Evolutionary conservation across 2,797 vertebrate species (phyloP).

Genomic region (Acanthurus tractus): DNA sequence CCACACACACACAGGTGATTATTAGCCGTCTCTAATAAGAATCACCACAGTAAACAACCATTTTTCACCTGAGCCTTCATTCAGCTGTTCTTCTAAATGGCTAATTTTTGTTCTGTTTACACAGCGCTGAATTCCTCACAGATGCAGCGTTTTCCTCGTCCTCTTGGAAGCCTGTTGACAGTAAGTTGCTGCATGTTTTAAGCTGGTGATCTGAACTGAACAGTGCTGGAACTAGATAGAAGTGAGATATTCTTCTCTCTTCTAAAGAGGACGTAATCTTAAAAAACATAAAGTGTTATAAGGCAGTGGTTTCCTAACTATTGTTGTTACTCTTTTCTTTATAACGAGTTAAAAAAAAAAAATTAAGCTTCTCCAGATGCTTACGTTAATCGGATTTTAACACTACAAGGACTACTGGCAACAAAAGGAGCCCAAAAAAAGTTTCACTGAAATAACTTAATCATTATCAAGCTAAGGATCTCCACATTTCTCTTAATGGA

Average conservation of each 20-base stretch:
- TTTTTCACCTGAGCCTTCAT: background rate
- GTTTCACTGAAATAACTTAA: background rate
- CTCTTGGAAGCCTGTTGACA: constrained; percentile 19
- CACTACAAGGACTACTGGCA: background rate
- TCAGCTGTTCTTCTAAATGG: background rate
- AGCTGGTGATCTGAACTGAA: background rate
- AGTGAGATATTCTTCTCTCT: background rate
- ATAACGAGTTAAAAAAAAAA: background rate
- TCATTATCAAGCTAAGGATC: background rate
- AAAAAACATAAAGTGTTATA: background rate
- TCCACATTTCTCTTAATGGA: background rate
- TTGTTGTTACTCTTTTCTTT: background rate
- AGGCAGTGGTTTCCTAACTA: background rate
- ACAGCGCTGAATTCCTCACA: constrained; percentile 66
- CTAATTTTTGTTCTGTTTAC: constrained; percentile 24
- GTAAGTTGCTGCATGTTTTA: constrained; percentile 59
- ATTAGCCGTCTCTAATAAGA: constrained; percentile 7
- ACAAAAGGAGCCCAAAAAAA: background rate
- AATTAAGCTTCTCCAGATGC: background rate
- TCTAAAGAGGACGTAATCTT: background rate
- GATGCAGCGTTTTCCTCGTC: constrained; percentile 48
- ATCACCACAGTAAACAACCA: background rate
- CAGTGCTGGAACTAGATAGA: background rate
- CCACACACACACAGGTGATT: constrained; percentile 47
- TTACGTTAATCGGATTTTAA: background rate